phyloP scores from a whole-genome alignment of 35 echinoderm and acorn worm species.

The Lytechinus variegatus region DNA sequence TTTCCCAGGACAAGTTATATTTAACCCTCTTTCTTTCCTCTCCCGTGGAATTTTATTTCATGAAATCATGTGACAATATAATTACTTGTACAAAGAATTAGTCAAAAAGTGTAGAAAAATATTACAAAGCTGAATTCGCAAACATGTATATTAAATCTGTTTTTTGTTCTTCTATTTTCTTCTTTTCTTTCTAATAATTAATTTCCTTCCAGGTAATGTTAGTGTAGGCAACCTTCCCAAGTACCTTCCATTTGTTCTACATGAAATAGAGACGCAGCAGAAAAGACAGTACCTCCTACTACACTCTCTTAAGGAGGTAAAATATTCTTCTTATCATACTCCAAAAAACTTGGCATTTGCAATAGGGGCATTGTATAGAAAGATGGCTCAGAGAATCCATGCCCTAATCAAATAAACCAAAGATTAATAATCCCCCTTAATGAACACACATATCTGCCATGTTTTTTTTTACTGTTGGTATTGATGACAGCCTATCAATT shows the following conservation, averaged over 20 bases:
- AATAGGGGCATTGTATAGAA: too few species aligned
- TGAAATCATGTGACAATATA: too few species aligned
- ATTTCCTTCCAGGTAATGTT: constrained; percentile 76
- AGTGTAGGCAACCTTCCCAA: constrained; percentile 96
- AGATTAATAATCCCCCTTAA: not conserved
- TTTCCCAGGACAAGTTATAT: too few species aligned
- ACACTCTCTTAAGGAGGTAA: constrained; percentile 97
- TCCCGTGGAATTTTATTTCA: too few species aligned
- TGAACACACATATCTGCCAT: not conserved
- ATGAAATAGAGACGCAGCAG: constrained; percentile 93
- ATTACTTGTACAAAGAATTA: too few species aligned
- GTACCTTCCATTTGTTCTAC: constrained; percentile 95
- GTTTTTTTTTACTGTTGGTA: not conserved
- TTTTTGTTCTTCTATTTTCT: not conserved
- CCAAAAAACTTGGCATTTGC: too few species aligned
- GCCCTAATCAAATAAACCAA: not conserved
- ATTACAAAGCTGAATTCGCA: not conserved
- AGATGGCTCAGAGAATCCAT: not conserved
- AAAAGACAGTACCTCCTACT: constrained; percentile 96
- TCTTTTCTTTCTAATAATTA: not conserved
- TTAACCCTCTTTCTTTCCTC: too few species aligned
- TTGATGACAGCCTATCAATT: too few species aligned
- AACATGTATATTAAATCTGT: not conserved
- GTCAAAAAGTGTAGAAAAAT: too few species aligned
- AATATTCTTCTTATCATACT: not conserved